Evolutionary conservation across 2,888 invertebrate species (phyloP).

Genomic region (Microctonus hyperodae): DNA sequence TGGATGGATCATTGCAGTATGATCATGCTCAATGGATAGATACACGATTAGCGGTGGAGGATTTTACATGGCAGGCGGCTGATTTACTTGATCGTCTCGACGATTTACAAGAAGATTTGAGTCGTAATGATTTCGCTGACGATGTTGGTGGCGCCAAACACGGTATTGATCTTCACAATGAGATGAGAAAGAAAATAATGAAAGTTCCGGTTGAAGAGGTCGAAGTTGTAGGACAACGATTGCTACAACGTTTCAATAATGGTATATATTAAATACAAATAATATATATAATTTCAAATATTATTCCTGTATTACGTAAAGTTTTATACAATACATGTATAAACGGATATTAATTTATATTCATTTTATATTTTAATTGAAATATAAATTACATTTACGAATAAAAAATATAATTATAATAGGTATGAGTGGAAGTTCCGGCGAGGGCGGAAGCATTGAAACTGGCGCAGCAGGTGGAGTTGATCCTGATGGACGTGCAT

Average conservation of each 20-base stretch:
- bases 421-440: slow-evolving; percentile 61
- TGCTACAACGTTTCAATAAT: slow-evolving; percentile 69
- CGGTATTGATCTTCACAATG: slow-evolving; percentile 91
- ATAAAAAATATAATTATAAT: not conserved
- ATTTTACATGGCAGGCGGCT: slow-evolving; percentile 94
- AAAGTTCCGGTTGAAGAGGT: slow-evolving; percentile 94
- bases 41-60: slow-evolving; percentile 90
- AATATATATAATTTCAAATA: too few species aligned
- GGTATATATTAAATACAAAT: slow-evolving; percentile 38
- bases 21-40: slow-evolving; percentile 99
- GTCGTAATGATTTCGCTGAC: slow-evolving; percentile 92
- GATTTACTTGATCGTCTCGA: slow-evolving; percentile 92
- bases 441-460: slow-evolving; percentile 71
- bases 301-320: too few species aligned
- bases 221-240: slow-evolving; percentile 83
- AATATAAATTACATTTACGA: not conserved
- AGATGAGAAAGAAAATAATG: slow-evolving; percentile 92
- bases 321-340: not conserved
- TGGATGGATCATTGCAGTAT: slow-evolving; percentile 93
- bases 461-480: slow-evolving; percentile 77
- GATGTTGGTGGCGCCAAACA: slow-evolving; percentile 92
- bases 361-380: not conserved
- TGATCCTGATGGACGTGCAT: slow-evolving; percentile 71
- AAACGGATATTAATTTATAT: not conserved
- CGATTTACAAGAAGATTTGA: slow-evolving; percentile 91